phyloP scores from a whole-genome alignment of 2,113 vertebrate genomes.

The Speoplatyrhinus poulsoni region DNA sequence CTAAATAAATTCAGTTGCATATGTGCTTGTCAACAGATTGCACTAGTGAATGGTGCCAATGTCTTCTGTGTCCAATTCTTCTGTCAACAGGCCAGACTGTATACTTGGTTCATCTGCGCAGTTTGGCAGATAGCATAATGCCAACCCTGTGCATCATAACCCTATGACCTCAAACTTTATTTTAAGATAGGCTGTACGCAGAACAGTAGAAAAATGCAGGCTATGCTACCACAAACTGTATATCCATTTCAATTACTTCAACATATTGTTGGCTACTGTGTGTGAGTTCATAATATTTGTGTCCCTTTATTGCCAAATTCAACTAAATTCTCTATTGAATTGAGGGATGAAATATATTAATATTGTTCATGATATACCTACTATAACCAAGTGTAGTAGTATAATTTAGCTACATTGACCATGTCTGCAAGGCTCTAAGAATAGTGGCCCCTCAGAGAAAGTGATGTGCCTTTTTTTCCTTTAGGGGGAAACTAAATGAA shows the following conservation, averaged over 20 bases:
- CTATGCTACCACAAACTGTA: slow-evolving; percentile 21
- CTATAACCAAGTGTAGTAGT: no score
- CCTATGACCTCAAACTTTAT: slow-evolving; percentile 56
- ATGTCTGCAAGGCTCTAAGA: no score
- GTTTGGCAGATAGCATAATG: slow-evolving; percentile 43
- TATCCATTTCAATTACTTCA: slow-evolving; percentile 16
- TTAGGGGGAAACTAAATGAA: no score
- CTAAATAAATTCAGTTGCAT: slow-evolving; percentile 37
- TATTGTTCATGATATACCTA: no score
- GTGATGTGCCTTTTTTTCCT: no score
- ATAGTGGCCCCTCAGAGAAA: no score
- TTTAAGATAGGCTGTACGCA: slow-evolving; percentile 43
- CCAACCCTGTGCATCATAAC: slow-evolving; percentile 52
- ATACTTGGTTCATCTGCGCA: slow-evolving; percentile 46
- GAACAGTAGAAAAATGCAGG: slow-evolving; percentile 22
- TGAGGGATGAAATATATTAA: no score
- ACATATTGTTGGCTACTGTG: slow-evolving; percentile 1
- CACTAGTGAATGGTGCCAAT: slow-evolving; percentile 34
- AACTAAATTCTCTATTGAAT: no score
- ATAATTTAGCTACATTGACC: no score
- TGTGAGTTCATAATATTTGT: slow-evolving; percentile 20
- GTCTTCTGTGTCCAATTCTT: slow-evolving; percentile 39
- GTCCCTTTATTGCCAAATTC: background rate
- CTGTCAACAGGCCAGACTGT: slow-evolving; percentile 59
- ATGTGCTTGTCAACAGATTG: slow-evolving; percentile 20